phyloP scores from a whole-genome alignment of 35 echinoderm and acorn worm species.

The Anneissia japonica region DNA sequence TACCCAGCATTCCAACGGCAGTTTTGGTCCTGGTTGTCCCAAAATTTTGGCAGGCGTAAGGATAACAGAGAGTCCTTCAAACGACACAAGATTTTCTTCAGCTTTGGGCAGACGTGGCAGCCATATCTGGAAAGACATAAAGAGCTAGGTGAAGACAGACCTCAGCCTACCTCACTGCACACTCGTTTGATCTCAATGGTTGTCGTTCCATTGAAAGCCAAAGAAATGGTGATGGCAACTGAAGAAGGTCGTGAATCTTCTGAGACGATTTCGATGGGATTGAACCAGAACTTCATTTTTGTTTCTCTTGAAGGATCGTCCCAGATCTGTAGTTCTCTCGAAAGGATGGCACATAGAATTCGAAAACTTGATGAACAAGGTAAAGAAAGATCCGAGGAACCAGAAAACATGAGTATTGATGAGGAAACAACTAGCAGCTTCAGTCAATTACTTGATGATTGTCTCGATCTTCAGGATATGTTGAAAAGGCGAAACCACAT shows the following conservation, averaged over 20 bases:
- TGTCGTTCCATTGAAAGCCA: neutral
- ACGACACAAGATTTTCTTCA: neutral
- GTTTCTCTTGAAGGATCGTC: neutral
- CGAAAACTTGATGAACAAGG: too few relatives aligned
- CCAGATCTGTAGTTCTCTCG: neutral
- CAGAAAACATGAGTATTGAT: neutral
- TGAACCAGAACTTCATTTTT: neutral
- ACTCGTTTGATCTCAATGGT: neutral
- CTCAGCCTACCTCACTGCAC: neutral
- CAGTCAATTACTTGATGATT: neutral
- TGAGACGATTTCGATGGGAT: neutral
- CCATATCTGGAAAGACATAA: neutral
- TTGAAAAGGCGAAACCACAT: neutral
- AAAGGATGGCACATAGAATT: too few relatives aligned
- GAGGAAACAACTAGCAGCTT: neutral
- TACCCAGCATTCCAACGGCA: neutral
- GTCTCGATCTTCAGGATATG: neutral
- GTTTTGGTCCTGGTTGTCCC: neutral
- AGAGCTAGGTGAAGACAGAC: neutral
- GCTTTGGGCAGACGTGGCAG: neutral
- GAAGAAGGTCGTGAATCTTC: neutral
- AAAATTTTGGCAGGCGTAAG: neutral
- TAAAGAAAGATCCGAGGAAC: too few relatives aligned
- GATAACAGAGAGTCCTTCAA: neutral
- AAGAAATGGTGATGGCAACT: neutral